Percentiles rank a stretch among this genome's conserved stretches.
Evolutionary conservation across 2,888 invertebrate genomes (phyloP).

Genomic region (Serrognathus titanus): DNA sequence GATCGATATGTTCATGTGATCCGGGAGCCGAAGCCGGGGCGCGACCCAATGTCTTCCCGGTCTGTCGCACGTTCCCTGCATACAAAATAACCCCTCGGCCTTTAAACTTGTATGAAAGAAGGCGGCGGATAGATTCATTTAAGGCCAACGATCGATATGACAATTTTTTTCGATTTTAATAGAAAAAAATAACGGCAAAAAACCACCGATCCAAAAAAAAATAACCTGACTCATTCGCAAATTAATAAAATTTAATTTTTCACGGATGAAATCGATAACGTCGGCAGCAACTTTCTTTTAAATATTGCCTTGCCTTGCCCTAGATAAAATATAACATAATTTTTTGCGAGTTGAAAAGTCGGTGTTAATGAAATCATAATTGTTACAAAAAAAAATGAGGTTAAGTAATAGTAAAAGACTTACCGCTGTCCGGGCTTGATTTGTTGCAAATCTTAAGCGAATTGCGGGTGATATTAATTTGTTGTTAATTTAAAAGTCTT

Average conservation of each 20-base stretch:
- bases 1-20: slow-evolving; percentile 26
- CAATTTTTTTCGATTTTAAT: neutral
- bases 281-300: neutral
- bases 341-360: neutral
- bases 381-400: neutral
- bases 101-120: slow-evolving; percentile 21
- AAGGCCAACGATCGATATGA: slow-evolving; percentile 17
- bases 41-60: slow-evolving; percentile 22
- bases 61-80: slow-evolving; percentile 20
- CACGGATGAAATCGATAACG: too few relatives aligned
- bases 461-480: neutral
- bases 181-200: too few relatives aligned
- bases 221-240: too few relatives aligned
- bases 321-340: neutral
- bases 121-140: slow-evolving; percentile 16
- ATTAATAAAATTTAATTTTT: too few relatives aligned
- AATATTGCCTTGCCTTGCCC: neutral
- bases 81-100: slow-evolving; percentile 21
- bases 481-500: neutral
- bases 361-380: neutral
- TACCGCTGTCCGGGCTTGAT: neutral
- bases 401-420: neutral
- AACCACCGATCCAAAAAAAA: too few relatives aligned
- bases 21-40: slow-evolving; percentile 20
- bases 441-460: neutral